Evolutionary conservation across 2,113 vertebrate genomes (phyloP).

Genomic region (Polyodon spathula): DNA sequence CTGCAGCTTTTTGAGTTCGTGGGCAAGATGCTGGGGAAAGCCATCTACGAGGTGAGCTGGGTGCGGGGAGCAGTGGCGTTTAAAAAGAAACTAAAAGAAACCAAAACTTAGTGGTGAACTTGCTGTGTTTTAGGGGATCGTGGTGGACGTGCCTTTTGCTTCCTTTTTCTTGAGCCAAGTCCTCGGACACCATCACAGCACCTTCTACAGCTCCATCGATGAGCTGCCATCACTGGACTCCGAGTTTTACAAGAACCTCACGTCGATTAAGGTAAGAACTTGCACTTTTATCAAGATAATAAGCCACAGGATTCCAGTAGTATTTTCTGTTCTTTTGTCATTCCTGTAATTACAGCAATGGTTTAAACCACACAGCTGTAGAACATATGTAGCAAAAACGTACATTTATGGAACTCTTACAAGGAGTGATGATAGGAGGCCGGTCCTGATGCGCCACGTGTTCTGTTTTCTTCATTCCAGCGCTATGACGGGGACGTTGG

Average conservation of each 20-base stretch:
- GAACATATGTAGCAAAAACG: no score
- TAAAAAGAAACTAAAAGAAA: background rate
- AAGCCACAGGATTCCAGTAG: background rate
- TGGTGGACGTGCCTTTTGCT: conserved; percentile 94
- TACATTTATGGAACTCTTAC: no score
- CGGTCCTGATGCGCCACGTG: no score
- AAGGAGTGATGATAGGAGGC: no score
- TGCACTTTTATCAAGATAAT: background rate
- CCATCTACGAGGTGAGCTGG: conserved; percentile 87
- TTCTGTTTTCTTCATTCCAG: conserved; percentile 45
- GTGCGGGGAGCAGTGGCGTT: background rate
- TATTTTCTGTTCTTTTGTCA: background rate
- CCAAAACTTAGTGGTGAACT: background rate
- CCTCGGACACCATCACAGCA: conserved; percentile 86
- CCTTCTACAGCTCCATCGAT: conserved; percentile 95
- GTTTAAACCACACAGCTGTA: background rate
- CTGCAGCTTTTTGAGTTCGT: conserved; percentile 96
- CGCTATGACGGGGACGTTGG: conserved; percentile 91
- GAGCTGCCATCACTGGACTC: conserved; percentile 94
- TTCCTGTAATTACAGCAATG: background rate
- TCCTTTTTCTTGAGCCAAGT: conserved; percentile 97
- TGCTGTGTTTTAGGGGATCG: conserved; percentile 73
- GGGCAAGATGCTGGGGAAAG: conserved; percentile 97
- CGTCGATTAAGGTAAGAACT: conserved; percentile 86
- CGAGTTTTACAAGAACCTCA: conserved; percentile 98